Conservation (phyloP, 2,113 vertebrate species). For the Lipophrys pholis region DNA sequence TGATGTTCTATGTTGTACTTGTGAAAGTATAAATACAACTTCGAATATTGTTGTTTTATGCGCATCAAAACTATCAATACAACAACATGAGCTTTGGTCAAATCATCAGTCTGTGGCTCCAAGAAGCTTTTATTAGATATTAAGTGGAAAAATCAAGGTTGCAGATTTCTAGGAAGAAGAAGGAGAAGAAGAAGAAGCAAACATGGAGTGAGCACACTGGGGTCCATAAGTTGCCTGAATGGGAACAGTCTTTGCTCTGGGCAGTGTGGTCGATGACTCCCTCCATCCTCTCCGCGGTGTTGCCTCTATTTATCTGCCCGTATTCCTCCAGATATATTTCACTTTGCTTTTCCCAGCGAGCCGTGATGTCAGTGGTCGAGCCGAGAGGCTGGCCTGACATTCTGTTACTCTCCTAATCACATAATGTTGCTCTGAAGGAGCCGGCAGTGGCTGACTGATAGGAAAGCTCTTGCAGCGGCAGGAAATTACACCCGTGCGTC, state of each 20-base stretch:
- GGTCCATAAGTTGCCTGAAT: constrained; percentile 25
- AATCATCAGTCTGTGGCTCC: too few species aligned
- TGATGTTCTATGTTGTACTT: too few species aligned
- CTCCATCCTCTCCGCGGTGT: background rate
- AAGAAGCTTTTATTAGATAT: too few species aligned
- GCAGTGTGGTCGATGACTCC: background rate
- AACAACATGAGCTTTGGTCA: too few species aligned
- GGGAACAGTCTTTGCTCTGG: constrained; percentile 7
- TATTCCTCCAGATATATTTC: background rate
- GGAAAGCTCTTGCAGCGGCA: constrained; percentile 33
- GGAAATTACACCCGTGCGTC: constrained; percentile 49
- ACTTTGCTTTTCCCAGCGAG: constrained; percentile 11
- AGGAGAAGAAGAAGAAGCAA: too few species aligned
- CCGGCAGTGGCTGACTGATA: constrained; percentile 54
- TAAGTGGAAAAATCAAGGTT: too few species aligned
- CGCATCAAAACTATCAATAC: too few species aligned
- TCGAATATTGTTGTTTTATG: too few species aligned
- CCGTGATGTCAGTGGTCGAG: constrained; percentile 24
- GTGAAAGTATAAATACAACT: too few species aligned
- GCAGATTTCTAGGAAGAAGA: too few species aligned
- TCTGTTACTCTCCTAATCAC: constrained; percentile 53
- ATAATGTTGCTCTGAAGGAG: constrained; percentile 53
- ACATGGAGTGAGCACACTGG: background rate
- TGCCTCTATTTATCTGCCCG: background rate
- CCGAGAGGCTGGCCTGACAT: constrained; percentile 42